Base-by-base conservation (phyloP, 2,113 vertebrate genomes). In the Platichthys flesus region DNA sequence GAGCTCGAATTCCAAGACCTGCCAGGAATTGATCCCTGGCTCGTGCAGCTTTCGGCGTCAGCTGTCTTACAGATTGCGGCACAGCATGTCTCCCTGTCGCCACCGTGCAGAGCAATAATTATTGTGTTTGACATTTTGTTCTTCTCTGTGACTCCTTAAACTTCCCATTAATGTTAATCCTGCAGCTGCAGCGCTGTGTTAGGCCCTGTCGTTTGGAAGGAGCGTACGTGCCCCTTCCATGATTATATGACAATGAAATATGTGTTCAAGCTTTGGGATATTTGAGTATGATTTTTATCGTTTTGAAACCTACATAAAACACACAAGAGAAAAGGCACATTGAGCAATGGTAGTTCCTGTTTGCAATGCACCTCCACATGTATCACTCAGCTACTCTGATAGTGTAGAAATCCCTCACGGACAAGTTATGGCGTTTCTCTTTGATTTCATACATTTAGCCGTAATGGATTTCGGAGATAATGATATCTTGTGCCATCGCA, bases 21-120 rank as follows among this genome's bases (percentile, higher is more conserved):
- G 57, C 57, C 57, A 59, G 57, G 24, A 65, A 82, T 88, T 26
- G 78, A 84, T 81, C 57, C 52, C n/a, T 76, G 83, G 70, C 85
- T 83, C 64, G 55, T 18, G 71, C 79, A 69, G 74, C 71, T 82
- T 79, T 83, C 66, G 28, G 51, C 74, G 51, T 85, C 84, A 81
- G 84, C 86, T 76, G 87, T 84, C 81, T 79, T 65, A 67, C 83
- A 88, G 82, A 85, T 76, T 88, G 81, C 76, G 21, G 58, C 86
- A 3, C 81, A 83, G 85, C 90, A 51, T 31, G 83, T 72, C 75
- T 71, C 76, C 71, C 70, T 84, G 75, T 88, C 83, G 59, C 82
- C 52, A 12, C 77, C 45, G 28, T 47, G 64, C 75, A 21, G 73
- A 81, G 85, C 58, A 61, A 72, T 89, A 83, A 86, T 88, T 85